Evolutionary conservation across 2,888 invertebrate species (phyloP), one percentile per base, ranked within the genome.

Genomic region (Diachrysia chrysitis): DNA sequence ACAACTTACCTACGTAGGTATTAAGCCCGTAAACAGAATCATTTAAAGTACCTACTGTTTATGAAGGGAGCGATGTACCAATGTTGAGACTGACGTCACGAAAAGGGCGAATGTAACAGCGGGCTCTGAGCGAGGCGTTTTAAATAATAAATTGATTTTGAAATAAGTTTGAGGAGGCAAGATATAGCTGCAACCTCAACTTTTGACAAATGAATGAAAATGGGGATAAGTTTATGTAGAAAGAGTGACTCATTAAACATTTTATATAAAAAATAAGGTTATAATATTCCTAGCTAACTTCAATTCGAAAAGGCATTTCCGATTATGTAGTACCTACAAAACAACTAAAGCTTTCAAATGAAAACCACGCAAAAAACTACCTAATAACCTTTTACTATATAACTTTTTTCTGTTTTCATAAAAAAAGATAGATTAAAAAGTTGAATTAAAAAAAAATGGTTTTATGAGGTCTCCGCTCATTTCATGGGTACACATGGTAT

Each of bases 1-100:
- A 81, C 79, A 78, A 73, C 58, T 77, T 67, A 66, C 61, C 53
- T 73, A 54, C 74, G 60, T 66, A 63, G 76, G 56, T 73, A 71
- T 58, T 68, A 66, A 64, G 23, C 60, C 66, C 64, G 71, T 48
- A 76, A 76, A 75, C 70, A 65, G 69, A 73, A 63, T 72, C 63
- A 63, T 73, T 69, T 67, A 55, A 60, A 75, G 63, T 67, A 57
- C 59, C 71, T 67, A 67, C 71, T 79, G 81, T 66, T 81, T 71
- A 71, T 72, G 77, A 79, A 76, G 68, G 79, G 76, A 64, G 61
- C 69, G 59, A 71, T 54, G 63, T 72, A 70, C 66, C 55, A 51
- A 51, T 21, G 48, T 54, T 58, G 32, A 54, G 58, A 63, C n/a
- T 55, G 64, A 66, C 64, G 79, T 68, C 69, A 74, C 53, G 59